phyloP scores from a whole-genome alignment of 2,797 vertebrate species.

The Neoniphon sammara region DNA sequence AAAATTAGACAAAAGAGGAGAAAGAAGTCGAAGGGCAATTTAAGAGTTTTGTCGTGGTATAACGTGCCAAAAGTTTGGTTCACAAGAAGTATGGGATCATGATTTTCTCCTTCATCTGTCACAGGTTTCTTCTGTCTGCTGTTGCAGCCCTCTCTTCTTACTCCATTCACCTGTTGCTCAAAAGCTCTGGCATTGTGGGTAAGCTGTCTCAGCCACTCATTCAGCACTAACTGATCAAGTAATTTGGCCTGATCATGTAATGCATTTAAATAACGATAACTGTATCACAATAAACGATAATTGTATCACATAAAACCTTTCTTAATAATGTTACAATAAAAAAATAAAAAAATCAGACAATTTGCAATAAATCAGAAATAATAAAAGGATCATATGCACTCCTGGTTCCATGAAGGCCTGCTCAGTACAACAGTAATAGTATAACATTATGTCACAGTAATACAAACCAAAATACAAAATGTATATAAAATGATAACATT shows the following conservation, averaged over 20 bases:
- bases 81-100: not conserved
- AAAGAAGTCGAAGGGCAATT: not conserved
- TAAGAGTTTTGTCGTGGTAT: not conserved
- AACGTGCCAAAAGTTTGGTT: no score
- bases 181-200: conserved; percentile 96
- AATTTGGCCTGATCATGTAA: no score
- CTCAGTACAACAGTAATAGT: conserved; percentile 1
- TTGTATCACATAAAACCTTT: not conserved
- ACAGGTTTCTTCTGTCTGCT: conserved; percentile 91
- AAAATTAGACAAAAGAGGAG: not conserved
- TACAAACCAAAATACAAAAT: not conserved
- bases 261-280: no score
- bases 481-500: not conserved
- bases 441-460: not conserved
- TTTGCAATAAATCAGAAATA: not conserved
- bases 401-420: no score
- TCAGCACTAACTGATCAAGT: not conserved
- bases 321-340: not conserved
- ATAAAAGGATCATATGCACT: not conserved
- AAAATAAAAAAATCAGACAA: not conserved
- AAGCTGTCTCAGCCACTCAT: conserved; percentile 42
- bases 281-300: no score
- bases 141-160: conserved; percentile 93
- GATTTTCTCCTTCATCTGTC: conserved; percentile 15
- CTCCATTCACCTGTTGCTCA: conserved; percentile 96